Evolutionary conservation across 2,797 vertebrate species (phyloP).

Genomic region (Onychomys leucogaster): DNA sequence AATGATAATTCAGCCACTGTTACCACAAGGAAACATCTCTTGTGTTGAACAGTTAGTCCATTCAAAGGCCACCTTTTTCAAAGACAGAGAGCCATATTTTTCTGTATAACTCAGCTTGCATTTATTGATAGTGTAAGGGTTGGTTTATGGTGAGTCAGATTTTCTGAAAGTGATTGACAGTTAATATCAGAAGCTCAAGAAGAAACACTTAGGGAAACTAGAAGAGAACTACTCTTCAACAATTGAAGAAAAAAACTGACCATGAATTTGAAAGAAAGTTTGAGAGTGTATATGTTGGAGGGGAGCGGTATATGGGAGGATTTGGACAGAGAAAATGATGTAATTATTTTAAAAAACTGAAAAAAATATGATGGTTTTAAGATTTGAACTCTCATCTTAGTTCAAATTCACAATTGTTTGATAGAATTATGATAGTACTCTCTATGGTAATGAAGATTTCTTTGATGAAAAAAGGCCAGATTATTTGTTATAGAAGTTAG

Average conservation of each 20-base stretch:
- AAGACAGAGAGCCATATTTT: neutral
- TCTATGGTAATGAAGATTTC: neutral
- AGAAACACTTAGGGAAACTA: slow-evolving; percentile 27
- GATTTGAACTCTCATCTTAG: neutral
- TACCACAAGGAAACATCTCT: neutral
- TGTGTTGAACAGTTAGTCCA: neutral
- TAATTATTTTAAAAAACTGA: neutral
- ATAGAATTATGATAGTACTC: neutral
- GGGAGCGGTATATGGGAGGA: neutral
- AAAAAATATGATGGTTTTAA: neutral
- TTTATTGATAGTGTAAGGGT: slow-evolving; percentile 40
- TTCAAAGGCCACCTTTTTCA: neutral
- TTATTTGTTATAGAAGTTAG: neutral
- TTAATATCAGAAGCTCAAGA: slow-evolving; percentile 58
- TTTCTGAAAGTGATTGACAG: slow-evolving; percentile 57
- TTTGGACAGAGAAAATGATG: neutral
- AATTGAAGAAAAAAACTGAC: neutral
- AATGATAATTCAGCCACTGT: neutral
- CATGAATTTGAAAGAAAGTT: neutral
- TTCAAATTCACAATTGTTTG: neutral
- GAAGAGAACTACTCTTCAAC: slow-evolving; percentile 25
- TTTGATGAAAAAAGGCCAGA: neutral
- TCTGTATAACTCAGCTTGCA: neutral
- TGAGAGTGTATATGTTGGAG: too few relatives aligned
- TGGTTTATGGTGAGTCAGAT: neutral